Conservation (phyloP, 2,888 invertebrate genomes). For the Dryocosmus kuriphilus region DNA sequence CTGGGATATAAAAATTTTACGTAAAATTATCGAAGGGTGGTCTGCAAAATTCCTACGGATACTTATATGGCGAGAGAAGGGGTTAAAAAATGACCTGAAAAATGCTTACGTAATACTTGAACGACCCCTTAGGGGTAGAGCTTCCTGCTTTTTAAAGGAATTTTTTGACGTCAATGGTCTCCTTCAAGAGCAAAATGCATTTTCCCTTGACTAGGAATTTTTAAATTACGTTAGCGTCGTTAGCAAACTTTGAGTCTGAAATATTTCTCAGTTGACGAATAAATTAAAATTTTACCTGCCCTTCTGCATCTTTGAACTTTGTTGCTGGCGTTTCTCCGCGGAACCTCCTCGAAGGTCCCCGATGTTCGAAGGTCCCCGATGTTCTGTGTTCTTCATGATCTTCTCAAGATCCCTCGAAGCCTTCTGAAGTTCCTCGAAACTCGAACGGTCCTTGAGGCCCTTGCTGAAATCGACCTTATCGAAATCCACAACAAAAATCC, state of each 20-base stretch:
- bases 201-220: no score
- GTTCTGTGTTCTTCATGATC: conserved; percentile 62
- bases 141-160: no score
- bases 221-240: not conserved
- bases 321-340: conserved; percentile 46
- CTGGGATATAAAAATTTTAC: no score
- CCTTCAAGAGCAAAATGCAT: no score
- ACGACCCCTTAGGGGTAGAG: no score
- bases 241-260: not conserved
- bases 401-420: conserved; percentile 70
- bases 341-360: conserved; percentile 49
- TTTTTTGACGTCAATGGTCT: no score
- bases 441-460: conserved; percentile 55
- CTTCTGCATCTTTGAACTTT: conserved; percentile 46
- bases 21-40: no score
- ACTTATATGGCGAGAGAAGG: no score
- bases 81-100: no score
- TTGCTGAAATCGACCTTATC: conserved; percentile 58
- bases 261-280: not conserved
- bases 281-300: conserved; percentile 49
- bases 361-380: no score
- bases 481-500: conserved; percentile 59
- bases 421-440: conserved; percentile 68
- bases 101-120: no score
- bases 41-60: no score